phyloP scores from a whole-genome alignment of 2,888 invertebrate species.

The Notocelia uddmanniana region DNA sequence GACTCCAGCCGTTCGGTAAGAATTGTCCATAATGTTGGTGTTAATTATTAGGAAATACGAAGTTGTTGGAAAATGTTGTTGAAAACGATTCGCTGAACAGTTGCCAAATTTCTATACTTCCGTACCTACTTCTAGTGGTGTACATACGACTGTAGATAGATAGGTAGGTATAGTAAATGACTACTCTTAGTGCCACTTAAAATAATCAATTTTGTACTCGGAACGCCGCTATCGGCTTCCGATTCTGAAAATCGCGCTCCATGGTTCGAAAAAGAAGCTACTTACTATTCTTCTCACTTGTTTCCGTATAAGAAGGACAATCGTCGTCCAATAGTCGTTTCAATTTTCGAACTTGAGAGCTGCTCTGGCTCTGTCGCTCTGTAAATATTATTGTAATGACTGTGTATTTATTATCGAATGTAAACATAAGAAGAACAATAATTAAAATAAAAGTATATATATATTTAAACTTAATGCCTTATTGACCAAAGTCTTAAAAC shows the following conservation, averaged over 20 bases:
- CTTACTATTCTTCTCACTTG: slow-evolving; percentile 4
- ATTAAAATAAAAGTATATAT: slow-evolving; percentile 81
- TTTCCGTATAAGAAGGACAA: background rate
- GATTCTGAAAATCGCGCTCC: slow-evolving; percentile 31
- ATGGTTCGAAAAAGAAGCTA: background rate
- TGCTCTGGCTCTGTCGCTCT: slow-evolving; percentile 51
- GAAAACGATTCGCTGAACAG: slow-evolving; percentile 47
- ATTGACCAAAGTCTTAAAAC: slow-evolving; percentile 86
- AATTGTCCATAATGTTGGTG: too few species aligned
- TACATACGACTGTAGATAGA: slow-evolving; percentile 78
- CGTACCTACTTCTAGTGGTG: slow-evolving; percentile 50
- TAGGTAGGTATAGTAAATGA: slow-evolving; percentile 62
- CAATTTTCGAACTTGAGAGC: background rate
- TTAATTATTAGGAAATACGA: slow-evolving; percentile 39
- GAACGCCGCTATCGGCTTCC: slow-evolving; percentile 48
- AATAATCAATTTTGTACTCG: slow-evolving; percentile 73
- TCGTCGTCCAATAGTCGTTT: too few species aligned
- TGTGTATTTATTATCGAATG: slow-evolving; percentile 77
- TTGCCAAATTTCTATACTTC: slow-evolving; percentile 67
- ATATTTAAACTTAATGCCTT: slow-evolving; percentile 86
- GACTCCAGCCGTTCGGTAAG: too few species aligned
- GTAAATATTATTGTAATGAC: slow-evolving; percentile 80
- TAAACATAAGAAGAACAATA: slow-evolving; percentile 84
- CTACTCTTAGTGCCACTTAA: slow-evolving; percentile 63
- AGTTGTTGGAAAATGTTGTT: slow-evolving; percentile 42